Base-by-base conservation (phyloP, 2,113 vertebrate species). In the Cyanoderma ruficeps region DNA sequence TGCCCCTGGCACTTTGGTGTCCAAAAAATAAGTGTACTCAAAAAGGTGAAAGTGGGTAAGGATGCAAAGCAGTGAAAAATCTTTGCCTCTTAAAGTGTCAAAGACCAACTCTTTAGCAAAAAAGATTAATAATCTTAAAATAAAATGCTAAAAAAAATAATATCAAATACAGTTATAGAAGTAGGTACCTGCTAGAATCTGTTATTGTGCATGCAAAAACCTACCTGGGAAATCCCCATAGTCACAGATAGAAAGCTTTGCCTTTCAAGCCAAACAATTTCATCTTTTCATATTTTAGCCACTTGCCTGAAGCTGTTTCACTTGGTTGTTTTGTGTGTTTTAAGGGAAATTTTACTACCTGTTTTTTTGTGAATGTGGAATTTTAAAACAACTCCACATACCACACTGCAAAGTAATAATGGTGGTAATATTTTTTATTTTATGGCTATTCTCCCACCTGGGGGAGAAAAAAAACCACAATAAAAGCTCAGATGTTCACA, bases 1-100 rank as follows among this genome's bases (percentile, higher is more conserved):
- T 56, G 35, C 27, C 16, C 27, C 18, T 13, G 57, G 28, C 1
- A 22, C 11, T 47, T 50, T 9, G 23, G 53, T 37, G 14, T 11
- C 71, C 37, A 49, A 89, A 70, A 79, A 22, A 1, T 11, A 35
- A 78, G 9, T 2, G 20, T 28, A 15, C 18, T n/a, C 35, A 37
- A 59, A 63, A 8, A 57, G 10, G 7, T 28, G n/a, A 33, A 55
- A 56, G 19, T 47, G 11, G 42, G 10, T 24, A 57, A 53, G 47
- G 41, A 4, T 1, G 2, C 20, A 75, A 33, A n/a, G 8, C 6
- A 24, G 3, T 21, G 27, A 70, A 15, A 24, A 20, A 9, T 5
- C 18, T 70, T 75, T 50, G 14, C 10, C 35, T n/a, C n/a, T 71
- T 47, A 9, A 52, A 35, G 30, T 72, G 64, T 49, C 42, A 55